Evolutionary conservation across 2,113 vertebrate genomes (phyloP).

Genomic region (Sturnus vulgaris): DNA sequence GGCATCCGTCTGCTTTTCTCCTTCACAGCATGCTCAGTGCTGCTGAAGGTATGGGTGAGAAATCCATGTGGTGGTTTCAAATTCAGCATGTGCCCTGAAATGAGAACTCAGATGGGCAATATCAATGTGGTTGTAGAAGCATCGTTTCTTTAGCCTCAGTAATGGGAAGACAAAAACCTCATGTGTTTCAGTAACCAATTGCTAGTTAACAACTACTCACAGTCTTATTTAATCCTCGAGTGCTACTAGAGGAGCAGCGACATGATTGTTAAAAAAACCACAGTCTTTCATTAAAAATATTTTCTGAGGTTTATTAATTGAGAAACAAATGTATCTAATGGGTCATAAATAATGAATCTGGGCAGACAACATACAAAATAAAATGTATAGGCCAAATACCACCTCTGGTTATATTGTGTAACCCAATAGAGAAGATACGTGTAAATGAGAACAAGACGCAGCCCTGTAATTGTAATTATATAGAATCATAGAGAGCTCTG

Average conservation of each 20-base stretch:
- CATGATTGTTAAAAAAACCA: slow-evolving; percentile 3
- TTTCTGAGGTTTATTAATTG: slow-evolving; percentile 31
- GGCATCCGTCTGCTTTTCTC: slow-evolving; percentile 8
- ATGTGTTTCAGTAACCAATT: slow-evolving; percentile 17
- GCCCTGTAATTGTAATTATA: not conserved
- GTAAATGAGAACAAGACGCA: slow-evolving; percentile 33
- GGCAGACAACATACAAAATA: not conserved
- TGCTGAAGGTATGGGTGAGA: slow-evolving; percentile 41
- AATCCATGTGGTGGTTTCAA: slow-evolving; percentile 35
- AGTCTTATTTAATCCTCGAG: slow-evolving; percentile 21
- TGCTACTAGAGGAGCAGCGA: not conserved
- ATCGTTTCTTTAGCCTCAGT: not conserved
- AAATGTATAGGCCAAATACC: slow-evolving; percentile 11
- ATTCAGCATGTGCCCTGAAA: slow-evolving; percentile 15
- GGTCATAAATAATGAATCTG: not conserved
- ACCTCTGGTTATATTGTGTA: slow-evolving; percentile 36
- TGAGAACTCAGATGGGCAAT: not conserved
- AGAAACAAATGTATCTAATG: slow-evolving; percentile 3
- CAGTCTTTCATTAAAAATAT: not conserved
- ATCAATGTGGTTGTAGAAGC: not conserved
- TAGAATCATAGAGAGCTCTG: not conserved
- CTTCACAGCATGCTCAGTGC: not conserved
- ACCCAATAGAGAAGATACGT: not conserved
- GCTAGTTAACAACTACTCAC: slow-evolving; percentile 30
- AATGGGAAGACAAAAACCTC: slow-evolving; percentile 36